phyloP scores from a whole-genome alignment of 2,888 invertebrate species.

The Spilarctia lutea region DNA sequence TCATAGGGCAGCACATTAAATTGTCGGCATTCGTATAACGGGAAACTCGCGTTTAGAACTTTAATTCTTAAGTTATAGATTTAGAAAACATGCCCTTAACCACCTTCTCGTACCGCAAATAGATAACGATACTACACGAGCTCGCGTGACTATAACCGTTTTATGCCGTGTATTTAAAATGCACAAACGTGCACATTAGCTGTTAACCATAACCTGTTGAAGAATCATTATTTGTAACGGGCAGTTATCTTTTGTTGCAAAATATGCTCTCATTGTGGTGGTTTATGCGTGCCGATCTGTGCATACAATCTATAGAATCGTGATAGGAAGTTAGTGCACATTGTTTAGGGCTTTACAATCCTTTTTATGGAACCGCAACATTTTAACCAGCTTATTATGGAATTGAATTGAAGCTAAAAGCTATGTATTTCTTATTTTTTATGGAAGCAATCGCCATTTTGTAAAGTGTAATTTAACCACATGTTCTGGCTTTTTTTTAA shows the following conservation, averaged over 20 bases:
- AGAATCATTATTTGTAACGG: not conserved
- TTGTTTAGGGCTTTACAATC: not conserved
- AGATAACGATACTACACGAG: slow-evolving; percentile 7
- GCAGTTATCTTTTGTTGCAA: slow-evolving; percentile 6
- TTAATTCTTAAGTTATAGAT: not conserved
- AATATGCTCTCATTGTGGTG: not conserved
- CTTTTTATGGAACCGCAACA: too few species aligned
- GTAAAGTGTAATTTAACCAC: too few species aligned
- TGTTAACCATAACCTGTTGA: not conserved
- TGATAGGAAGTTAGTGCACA: not conserved
- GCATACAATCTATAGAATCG: not conserved
- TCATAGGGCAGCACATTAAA: not conserved
- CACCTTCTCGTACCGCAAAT: not conserved
- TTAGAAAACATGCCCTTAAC: slow-evolving; percentile 2
- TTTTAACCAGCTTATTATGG: too few species aligned
- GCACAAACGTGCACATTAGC: slow-evolving; percentile 23
- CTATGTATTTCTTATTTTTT: too few species aligned
- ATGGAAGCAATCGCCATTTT: too few species aligned
- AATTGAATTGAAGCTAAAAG: too few species aligned
- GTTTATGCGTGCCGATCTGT: not conserved
- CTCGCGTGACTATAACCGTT: slow-evolving; percentile 11
- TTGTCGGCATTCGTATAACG: not conserved
- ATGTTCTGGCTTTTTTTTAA: too few species aligned
- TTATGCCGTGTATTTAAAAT: slow-evolving; percentile 16
- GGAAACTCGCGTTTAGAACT: not conserved